Evolutionary conservation across 2,888 invertebrate genomes (phyloP), one percentile per base, ranked within the genome.

Genomic region (Vannuccia rotundouncinata): DNA sequence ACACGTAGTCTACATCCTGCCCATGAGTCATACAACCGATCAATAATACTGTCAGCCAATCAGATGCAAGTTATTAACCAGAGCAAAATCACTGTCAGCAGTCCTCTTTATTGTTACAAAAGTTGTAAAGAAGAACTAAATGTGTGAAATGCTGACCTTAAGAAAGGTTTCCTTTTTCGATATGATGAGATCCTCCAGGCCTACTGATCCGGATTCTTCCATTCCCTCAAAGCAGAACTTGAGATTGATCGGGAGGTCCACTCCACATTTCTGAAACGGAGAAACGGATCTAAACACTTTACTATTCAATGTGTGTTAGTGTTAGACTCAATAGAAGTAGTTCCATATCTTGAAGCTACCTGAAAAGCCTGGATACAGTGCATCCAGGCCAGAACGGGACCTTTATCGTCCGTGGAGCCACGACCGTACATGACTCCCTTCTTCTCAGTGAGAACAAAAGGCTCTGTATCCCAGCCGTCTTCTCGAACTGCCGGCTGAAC

Each of bases 171-270:
- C 92, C 85, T 93, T 92, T 83, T 91, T 90, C 0, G 90, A 87
- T 83, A 90, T 89, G 0, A 99, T 90, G 10, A 96, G 89, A 0
- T 93, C 93, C 87, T 96, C 95, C 29, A 99, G 90, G n/a, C 98
- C 98, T 86, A 93, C 93, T 81, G 96, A 97, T 2, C 97, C 97
- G 82, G 93, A 93, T 88, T 99, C 98, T 89, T 99, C 98, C 98
- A 99, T 99, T 80, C 95, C 95, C 90, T 98, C 98, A 87, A 98
- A 93, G 17, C 94, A 91, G 88, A 98, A 97, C 91, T 92, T 85
- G 66, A 86, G 83, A 28, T 60, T 75, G 0, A 74, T 31, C 1
- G 77, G 77, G 22, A 77, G n/a, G 1, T 77, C 77, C n/a, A 77
- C n/a, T 29, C 45, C 77, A 28, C n/a, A 22, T 66, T 77, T 31